Evolutionary conservation across 1,140 invertebrate species (phyloP), one percentile per base, ranked within the genome.

Genomic region (Zophobas morio): DNA sequence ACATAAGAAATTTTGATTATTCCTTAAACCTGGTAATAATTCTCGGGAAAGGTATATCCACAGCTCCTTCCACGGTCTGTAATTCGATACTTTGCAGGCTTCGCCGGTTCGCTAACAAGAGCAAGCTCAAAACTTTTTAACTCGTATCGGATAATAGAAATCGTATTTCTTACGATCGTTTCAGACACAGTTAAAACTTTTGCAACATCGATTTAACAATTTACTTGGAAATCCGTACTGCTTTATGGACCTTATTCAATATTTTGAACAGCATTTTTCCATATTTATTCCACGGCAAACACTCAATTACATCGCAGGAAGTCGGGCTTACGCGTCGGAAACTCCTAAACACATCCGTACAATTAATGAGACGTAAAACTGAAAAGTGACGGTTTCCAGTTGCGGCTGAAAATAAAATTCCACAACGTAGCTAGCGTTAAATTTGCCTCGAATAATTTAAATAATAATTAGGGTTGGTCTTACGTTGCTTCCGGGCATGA

Each of bases 371-470:
- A 54, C 53, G 53, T 54, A 34, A 54, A 54, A 54, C 53, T 54
- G 53, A 54, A 54, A 54, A 54, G 53, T 54, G 53, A 34, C 42
- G 6, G 32, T 34, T 54, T 54, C 8, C 42, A 3, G 8, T 46
- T 46, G 3, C 8, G 42, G 20, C 20, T 20, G 20, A 20, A 46
- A 46, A 46, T 46, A 46, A 46, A 46, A 46, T 46, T 8, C 42
- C 3, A 20, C 20, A 20, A 4, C n/a, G 49, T 2, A 51, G 54
- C 54, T 57, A 32, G 60, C 60, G 60, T 66, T 66, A 66, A 66
- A 66, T 66, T 66, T 20, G 39, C 60, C 57, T 2, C n/a, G 60
- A 66, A 42, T 66, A 42, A 66, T 66, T 66, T 66, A 66, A 66
- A 66, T 66, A 66, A 66, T 66, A 66, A 66, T 66, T 66, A 66